Percentiles rank a stretch among this genome's conserved stretches.
Evolutionary conservation across 2,888 invertebrate genomes (phyloP).

Genomic region (Rhagium mordax): DNA sequence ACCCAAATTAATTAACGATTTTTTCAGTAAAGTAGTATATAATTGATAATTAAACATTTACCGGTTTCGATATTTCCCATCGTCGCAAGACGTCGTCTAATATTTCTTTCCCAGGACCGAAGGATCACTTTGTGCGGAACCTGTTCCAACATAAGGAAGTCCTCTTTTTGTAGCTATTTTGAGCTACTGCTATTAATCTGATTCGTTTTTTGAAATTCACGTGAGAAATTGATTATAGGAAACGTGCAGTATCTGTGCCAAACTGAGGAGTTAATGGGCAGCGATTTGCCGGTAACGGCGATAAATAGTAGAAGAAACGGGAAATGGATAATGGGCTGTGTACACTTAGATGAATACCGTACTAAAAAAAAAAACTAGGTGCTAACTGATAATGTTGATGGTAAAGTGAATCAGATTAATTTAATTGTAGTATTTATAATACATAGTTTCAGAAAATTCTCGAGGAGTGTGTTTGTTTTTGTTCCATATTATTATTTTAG

Average conservation of each 20-base stretch:
- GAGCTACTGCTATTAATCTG: background rate
- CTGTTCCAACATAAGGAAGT: background rate
- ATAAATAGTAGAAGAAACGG: slow-evolving; percentile 2
- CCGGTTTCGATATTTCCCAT: background rate
- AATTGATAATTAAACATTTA: background rate
- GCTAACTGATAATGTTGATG: background rate
- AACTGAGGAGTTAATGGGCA: background rate
- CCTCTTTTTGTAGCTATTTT: background rate
- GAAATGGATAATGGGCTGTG: background rate
- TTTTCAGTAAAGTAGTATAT: too few species aligned
- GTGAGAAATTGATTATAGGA: slow-evolving; percentile 8
- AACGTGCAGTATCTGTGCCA: slow-evolving; percentile 1
- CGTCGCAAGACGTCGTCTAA: too few species aligned
- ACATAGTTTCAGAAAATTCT: too few species aligned
- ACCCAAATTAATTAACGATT: too few species aligned
- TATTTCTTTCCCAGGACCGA: background rate
- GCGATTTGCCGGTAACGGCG: slow-evolving; percentile 2
- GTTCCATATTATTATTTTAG: too few species aligned
- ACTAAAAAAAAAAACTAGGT: background rate
- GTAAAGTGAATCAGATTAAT: background rate
- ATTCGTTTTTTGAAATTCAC: background rate
- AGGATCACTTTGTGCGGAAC: background rate
- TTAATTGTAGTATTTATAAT: background rate
- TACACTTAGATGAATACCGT: background rate
- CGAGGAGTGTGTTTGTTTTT: too few species aligned